Evolutionary conservation across 2,888 invertebrate genomes (phyloP), one percentile per base, ranked within the genome.

Genomic region (Lasioglossum zephyrum): DNA sequence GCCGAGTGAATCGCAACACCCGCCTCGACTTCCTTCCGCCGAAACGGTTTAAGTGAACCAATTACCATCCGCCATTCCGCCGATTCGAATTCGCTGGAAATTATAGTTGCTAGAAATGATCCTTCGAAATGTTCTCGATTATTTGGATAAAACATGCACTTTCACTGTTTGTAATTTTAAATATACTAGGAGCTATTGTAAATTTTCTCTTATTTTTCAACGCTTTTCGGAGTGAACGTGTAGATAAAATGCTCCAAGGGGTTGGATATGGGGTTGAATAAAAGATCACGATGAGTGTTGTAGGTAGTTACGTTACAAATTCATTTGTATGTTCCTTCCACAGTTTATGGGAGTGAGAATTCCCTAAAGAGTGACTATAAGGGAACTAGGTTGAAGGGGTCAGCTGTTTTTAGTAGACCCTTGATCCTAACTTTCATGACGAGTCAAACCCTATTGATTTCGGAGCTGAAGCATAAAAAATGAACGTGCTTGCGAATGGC

Each of bases 1-100:
- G 47, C 57, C 47, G 77, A 85, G 80, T 77, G 73, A 76, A 86
- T 85, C 66, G 78, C 81, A 44, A 60, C 78, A 85, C 78, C 57
- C 47, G 53, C 44, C 44, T 57, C 78, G 81, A 78, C 77, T 70
- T 41, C 57, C 74, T 78, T 47, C 47, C 41, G 36, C 22, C 49
- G 49, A 78, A 66, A 84, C 60, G 49, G 8, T 22, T 39, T 22
- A 11, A 47, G 22, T 18, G 47, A 74, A 66, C n/a, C 22, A 49
- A 75, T 75, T 31, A 69, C 26, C 22, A 18, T 36, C 8, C 66
- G 16, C 31, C 36, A 5, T 18, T 22, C 9, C 36, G 3, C 2
- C 31, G 31, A 63, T 18, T 31, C 63, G 63, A 2, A 63, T 16
- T 63, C 31, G 16, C 18, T 5, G 6, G 31, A 18, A 8, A 63